phyloP scores from a whole-genome alignment of 2,797 vertebrate genomes.

The Ciconia nigra region DNA sequence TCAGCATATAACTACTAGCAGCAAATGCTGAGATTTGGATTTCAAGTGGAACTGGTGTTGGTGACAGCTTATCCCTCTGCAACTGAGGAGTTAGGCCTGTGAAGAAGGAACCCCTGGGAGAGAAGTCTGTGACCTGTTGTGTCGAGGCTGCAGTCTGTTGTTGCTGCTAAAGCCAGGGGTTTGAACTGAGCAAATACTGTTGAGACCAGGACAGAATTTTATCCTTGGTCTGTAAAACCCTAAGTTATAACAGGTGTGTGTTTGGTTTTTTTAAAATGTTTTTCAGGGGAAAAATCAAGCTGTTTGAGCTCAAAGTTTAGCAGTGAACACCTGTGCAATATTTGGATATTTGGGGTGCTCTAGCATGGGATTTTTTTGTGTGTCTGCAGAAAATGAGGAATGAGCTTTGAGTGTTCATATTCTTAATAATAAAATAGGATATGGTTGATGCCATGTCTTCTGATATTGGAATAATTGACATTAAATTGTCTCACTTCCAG shows the following conservation, averaged over 20 bases:
- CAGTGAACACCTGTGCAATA: neutral
- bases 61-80: neutral
- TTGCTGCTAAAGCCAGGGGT: neutral
- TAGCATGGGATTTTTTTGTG: fast-evolving
- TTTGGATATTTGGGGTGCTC: neutral
- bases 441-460: neutral
- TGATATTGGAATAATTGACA: neutral
- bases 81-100: neutral
- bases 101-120: neutral
- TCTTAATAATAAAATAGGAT: neutral
- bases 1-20: neutral
- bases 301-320: neutral
- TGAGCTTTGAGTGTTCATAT: neutral
- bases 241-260: neutral
- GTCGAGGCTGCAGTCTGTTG: neutral
- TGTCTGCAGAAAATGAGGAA: neutral
- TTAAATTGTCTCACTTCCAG: constrained; percentile 11
- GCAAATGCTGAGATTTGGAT: neutral
- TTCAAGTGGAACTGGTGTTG: neutral
- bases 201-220: neutral
- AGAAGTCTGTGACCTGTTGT: neutral
- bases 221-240: neutral
- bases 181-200: neutral
- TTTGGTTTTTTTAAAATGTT: neutral
- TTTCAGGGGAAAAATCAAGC: neutral